phyloP scores from a whole-genome alignment of 2,797 vertebrate genomes.

The Mus spretus region DNA sequence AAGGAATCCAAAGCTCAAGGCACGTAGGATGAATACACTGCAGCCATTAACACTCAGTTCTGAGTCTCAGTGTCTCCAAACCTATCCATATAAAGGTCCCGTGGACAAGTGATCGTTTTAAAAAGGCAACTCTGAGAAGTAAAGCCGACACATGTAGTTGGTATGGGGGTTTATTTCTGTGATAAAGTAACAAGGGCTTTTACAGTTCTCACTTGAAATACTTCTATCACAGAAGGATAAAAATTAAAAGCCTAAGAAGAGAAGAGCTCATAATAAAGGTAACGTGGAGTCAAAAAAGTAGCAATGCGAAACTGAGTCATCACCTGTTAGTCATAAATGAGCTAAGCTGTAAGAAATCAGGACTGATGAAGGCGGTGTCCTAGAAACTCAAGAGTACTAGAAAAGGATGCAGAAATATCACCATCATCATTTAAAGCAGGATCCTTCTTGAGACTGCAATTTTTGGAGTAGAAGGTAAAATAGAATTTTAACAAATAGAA shows the following conservation, averaged over 20 bases:
- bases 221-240: slow-evolving; percentile 54
- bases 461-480: background rate
- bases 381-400: slow-evolving; percentile 30
- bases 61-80: slow-evolving; percentile 11
- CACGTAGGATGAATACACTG: background rate
- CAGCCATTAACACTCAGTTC: background rate
- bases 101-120: slow-evolving; percentile 23
- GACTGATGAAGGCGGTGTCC: background rate
- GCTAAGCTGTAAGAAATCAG: background rate
- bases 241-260: slow-evolving; percentile 23
- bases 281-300: slow-evolving; percentile 15
- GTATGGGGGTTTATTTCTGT: slow-evolving; percentile 14
- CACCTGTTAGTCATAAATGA: slow-evolving; percentile 19
- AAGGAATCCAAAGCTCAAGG: background rate
- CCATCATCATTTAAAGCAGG: background rate
- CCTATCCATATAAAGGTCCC: background rate
- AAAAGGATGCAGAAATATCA: slow-evolving; percentile 25
- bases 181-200: slow-evolving; percentile 9
- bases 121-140: background rate
- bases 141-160: slow-evolving; percentile 24
- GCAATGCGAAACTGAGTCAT: background rate
- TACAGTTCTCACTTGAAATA: slow-evolving; percentile 23
- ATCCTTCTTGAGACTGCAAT: background rate
- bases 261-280: background rate
- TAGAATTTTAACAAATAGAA: slow-evolving; percentile 36